Evolutionary conservation across 2,113 vertebrate species (phyloP).

Genomic region (Lophura nycthemera): DNA sequence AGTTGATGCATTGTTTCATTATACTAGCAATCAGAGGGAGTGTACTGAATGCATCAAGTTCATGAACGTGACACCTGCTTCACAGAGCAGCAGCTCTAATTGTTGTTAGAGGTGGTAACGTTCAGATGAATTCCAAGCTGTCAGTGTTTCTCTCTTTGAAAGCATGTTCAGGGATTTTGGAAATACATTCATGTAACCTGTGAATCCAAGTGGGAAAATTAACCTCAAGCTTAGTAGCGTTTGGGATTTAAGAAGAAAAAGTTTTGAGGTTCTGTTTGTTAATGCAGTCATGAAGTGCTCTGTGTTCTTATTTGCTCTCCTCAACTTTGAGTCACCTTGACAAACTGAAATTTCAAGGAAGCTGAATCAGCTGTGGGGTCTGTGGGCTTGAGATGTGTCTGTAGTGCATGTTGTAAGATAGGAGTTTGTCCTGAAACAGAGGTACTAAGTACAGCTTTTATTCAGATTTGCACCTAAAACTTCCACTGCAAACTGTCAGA

Average conservation of each 20-base stretch:
- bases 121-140: not conserved
- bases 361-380: not conserved
- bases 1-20: fast-evolving
- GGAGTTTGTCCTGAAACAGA: not conserved
- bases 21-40: not conserved
- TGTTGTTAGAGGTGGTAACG: not conserved
- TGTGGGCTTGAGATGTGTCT: not conserved
- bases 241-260: not conserved
- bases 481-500: fast-evolving
- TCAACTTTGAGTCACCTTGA: not conserved
- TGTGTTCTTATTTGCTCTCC: not conserved
- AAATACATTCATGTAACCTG: not conserved
- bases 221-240: not conserved
- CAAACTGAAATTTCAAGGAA: not conserved
- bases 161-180: not conserved
- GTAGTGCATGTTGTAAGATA: not conserved
- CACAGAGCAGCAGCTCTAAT: too few species aligned
- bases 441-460: not conserved
- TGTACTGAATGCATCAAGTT: too few species aligned
- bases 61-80: fast-evolving
- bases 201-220: not conserved
- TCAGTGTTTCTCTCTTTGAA: not conserved
- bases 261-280: not conserved
- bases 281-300: not conserved
- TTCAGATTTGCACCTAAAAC: not conserved